Evolutionary conservation across 2,888 invertebrate species (phyloP), one percentile per base, ranked within the genome.

Genomic region (Meganola albula): DNA sequence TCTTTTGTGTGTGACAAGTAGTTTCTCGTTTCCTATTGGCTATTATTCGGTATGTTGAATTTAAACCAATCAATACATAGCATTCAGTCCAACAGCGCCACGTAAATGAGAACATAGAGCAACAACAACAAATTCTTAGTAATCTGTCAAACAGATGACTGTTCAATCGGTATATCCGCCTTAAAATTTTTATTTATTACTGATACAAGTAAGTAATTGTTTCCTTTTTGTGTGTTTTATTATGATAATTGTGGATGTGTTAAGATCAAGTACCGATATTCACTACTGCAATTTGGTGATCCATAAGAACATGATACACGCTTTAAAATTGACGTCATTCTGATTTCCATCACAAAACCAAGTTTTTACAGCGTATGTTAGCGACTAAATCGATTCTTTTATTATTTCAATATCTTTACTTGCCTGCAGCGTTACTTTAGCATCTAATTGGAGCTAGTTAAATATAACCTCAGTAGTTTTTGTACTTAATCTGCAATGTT

Each of bases 71-170:
- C 14, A 35, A 30, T 4, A 12, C 2, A 6, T 10, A 9, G 2
- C 18, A 22, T 29, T 18, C 24, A 23, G 1, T 7, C 24, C 4
- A 22, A 10, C n/a, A 12, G 31, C 51, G 59, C 63, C 66, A 64
- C 66, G 64, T 66, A 62, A 69, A 39, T 28, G 58, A 63, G 53
- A 63, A 63, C 61, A 56, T 50, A 30, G 40, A 42, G 50, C 47
- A 58, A 68, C 56, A 74, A 74, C 74, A 68, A 69, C 74, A 68
- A 69, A 63, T 69, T 73, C 58, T 63, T 55, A 53, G 48, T 57
- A 20, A 70, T 53, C 68, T 75, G 77, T 77, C 76, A 77, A 69
- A 72, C 62, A 74, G 73, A 76, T 82, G 82, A 82, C 79, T 82
- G 77, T 77, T 72, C 74, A 74, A 63, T 74, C 70, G 64, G 72